Evolutionary conservation across 2,888 invertebrate genomes (phyloP).

Genomic region (Andricus quercusramuli): DNA sequence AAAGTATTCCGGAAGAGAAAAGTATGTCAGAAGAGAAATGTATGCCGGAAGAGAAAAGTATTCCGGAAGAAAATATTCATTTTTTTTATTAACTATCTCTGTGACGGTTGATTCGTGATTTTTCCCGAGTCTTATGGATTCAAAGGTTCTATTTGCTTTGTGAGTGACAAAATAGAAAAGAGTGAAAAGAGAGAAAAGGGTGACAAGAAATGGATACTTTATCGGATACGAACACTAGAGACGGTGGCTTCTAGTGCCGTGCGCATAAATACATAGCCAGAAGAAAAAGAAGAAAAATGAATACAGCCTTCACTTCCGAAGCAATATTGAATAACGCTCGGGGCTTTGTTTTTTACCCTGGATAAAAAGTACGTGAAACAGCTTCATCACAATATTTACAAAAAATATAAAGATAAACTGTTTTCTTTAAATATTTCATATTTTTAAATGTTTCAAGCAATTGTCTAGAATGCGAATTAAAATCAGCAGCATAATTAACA

Average conservation of each 20-base stretch:
- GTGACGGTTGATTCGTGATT: not conserved
- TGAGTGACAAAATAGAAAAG: not conserved
- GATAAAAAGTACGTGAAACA: not conserved
- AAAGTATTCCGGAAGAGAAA: too few relatives aligned
- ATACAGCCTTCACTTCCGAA: not conserved
- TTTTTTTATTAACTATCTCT: not conserved
- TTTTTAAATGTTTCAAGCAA: too few relatives aligned
- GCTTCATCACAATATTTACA: not conserved
- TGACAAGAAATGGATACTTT: not conserved
- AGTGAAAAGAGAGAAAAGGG: not conserved
- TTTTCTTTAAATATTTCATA: too few relatives aligned
- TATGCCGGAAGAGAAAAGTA: too few relatives aligned
- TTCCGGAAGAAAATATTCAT: too few relatives aligned
- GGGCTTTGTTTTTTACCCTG: not conserved
- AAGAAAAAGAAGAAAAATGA: not conserved
- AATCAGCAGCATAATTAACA: too few relatives aligned
- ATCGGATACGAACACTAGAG: not conserved
- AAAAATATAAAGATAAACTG: not conserved
- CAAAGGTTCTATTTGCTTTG: not conserved
- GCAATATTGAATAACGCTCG: not conserved
- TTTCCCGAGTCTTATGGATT: not conserved
- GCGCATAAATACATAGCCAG: not conserved
- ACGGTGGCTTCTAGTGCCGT: not conserved
- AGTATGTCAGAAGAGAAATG: too few relatives aligned
- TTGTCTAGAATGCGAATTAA: too few relatives aligned